Evolutionary conservation across 2,113 vertebrate species (phyloP).

Genomic region (Tetraodon nigroviridis): DNA sequence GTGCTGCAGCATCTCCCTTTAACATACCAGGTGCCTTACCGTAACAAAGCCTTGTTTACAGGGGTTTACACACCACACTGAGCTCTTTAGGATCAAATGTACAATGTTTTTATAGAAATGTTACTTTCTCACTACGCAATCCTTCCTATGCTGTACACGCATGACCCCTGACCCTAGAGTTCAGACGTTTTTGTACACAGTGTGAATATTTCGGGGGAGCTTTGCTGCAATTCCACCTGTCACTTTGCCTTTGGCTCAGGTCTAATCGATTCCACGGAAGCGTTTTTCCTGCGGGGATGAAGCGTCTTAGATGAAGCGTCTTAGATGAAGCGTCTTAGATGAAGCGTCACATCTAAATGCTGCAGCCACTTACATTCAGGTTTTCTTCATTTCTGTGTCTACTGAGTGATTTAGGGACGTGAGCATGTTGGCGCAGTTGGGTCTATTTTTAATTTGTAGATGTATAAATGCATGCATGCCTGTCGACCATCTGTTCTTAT

Average conservation of each 20-base stretch:
- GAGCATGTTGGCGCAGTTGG: conserved; percentile 31
- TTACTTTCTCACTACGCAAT: neutral
- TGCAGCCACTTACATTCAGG: too few relatives aligned
- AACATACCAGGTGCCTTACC: conserved; percentile 57
- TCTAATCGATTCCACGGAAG: neutral
- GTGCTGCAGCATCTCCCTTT: neutral
- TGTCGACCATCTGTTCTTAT: conserved; percentile 34
- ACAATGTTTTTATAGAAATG: neutral
- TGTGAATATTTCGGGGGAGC: neutral
- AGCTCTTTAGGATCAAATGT: neutral
- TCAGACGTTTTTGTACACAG: too few relatives aligned
- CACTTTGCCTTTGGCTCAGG: neutral
- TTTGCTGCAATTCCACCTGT: neutral
- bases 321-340: too few relatives aligned
- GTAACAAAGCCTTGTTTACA: neutral
- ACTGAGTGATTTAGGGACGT: conserved; percentile 10
- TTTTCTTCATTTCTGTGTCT: neutral
- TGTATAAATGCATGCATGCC: conserved; percentile 46
- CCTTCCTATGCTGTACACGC: neutral
- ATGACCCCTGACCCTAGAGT: neutral
- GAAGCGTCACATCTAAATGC: too few relatives aligned
- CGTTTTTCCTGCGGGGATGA: too few relatives aligned
- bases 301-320: too few relatives aligned
- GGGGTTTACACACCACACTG: conserved; percentile 1
- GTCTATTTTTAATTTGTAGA: conserved; percentile 6